Evolutionary conservation across 1,140 invertebrate species (phyloP).

Genomic region (Micrasema longulum): DNA sequence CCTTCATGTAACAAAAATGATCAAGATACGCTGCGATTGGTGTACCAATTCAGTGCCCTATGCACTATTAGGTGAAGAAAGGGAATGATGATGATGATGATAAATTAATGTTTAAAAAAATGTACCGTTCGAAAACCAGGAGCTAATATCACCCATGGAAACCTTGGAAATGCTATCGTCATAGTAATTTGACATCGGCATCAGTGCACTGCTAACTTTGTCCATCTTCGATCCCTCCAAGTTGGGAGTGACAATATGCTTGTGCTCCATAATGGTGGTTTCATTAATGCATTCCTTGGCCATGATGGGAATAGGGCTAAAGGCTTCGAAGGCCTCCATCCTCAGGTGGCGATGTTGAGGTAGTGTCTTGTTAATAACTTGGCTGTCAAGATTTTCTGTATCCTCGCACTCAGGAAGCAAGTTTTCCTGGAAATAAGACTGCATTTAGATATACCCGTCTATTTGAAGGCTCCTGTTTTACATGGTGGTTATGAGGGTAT

Average conservation of each 20-base stretch:
- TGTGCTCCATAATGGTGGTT: constrained; percentile 42
- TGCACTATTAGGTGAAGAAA: too few relatives aligned
- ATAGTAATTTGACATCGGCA: constrained; percentile 59
- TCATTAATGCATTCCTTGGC: constrained; percentile 44
- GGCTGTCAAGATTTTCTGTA: neutral
- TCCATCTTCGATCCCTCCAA: too few relatives aligned
- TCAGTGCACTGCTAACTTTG: constrained; percentile 41
- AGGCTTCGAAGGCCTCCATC: constrained; percentile 64
- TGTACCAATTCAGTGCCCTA: too few relatives aligned
- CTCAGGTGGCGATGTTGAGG: constrained; percentile 27
- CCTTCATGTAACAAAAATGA: too few relatives aligned
- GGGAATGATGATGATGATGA: too few relatives aligned
- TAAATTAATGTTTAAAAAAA: constrained; percentile 30
- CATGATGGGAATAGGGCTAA: constrained; percentile 66
- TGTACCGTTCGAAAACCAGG: constrained; percentile 68
- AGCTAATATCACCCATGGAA: constrained; percentile 70
- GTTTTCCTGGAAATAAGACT: constrained; percentile 45
- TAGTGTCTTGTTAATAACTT: constrained; percentile 27
- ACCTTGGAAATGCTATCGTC: constrained; percentile 65
- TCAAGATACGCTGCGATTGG: too few relatives aligned
- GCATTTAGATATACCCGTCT: too few relatives aligned
- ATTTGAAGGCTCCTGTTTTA: too few relatives aligned
- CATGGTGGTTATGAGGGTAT: too few relatives aligned
- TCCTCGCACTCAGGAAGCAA: constrained; percentile 28
- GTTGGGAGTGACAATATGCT: constrained; percentile 8